These are phyloP conservation scores for Okapia johnstoni DNA, from an alignment of 2,113 vertebrate species.

Conservation along the genomic window DNA sequence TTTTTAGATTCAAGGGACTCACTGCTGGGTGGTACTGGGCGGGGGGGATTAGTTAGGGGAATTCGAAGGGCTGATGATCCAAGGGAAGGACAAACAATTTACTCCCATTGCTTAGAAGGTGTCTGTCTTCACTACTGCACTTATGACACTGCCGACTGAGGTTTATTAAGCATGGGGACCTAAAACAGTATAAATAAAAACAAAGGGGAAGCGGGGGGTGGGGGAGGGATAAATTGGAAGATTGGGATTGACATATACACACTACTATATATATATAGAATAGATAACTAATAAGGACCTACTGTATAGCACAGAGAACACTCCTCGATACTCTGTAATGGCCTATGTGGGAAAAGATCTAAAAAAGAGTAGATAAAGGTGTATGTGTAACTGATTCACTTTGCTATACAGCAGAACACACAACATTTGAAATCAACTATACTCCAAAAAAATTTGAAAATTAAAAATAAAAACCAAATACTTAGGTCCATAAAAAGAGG, in stretches of 20 bases:
- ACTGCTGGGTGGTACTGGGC: background rate
- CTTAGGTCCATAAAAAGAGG: background rate
- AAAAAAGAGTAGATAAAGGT: background rate
- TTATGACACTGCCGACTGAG: background rate
- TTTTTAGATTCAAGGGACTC: background rate
- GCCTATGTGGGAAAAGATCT: background rate
- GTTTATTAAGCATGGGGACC: background rate
- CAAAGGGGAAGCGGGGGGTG: rapidly evolving
- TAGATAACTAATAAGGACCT: background rate
- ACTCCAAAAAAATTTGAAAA: background rate
- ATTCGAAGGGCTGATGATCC: background rate
- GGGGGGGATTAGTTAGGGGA: background rate
- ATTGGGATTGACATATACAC: background rate
- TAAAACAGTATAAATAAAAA: background rate
- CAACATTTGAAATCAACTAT: background rate
- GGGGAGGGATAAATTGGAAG: background rate
- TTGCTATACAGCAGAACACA: background rate
- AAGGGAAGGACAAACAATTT: background rate
- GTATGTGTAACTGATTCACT: background rate
- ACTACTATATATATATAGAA: background rate
- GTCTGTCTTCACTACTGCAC: background rate
- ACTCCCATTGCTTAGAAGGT: background rate
- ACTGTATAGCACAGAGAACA: background rate
- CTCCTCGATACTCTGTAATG: background rate
- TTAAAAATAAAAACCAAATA: background rate